These are phyloP conservation scores for Autographa gamma DNA, from an alignment of 2,888 invertebrate genomes.

Conservation along the genomic window DNA sequence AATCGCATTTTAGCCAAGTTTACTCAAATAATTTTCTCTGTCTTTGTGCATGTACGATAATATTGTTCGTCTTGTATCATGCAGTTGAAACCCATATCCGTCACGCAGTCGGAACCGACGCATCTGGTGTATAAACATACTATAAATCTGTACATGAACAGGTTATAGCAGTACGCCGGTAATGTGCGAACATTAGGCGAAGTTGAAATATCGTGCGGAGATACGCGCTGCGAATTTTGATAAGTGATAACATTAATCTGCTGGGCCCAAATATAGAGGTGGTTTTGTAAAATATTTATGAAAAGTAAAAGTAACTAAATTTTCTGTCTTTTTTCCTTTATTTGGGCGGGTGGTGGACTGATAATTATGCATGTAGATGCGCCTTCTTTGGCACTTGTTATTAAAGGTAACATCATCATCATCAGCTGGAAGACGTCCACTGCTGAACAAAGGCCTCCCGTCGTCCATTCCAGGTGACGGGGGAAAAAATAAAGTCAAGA, in stretches of 20 bases:
- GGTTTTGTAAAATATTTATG: neutral
- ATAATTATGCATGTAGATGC: too few species aligned
- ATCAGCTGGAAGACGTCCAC: too few species aligned
- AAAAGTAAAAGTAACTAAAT: too few species aligned
- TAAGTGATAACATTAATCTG: conserved; percentile 40
- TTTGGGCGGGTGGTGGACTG: too few species aligned
- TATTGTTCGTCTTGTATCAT: neutral
- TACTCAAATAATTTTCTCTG: too few species aligned
- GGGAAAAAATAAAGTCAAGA: too few species aligned
- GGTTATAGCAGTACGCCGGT: conserved; percentile 35
- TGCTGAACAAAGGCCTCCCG: too few species aligned
- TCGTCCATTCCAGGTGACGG: too few species aligned
- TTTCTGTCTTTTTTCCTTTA: too few species aligned
- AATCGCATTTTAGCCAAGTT: too few species aligned
- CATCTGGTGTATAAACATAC: neutral
- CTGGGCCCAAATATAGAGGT: conserved; percentile 6
- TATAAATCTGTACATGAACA: conserved; percentile 9
- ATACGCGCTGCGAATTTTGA: conserved; percentile 26
- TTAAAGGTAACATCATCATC: too few species aligned
- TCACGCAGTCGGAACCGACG: neutral
- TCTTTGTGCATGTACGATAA: neutral
- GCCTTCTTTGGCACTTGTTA: too few species aligned
- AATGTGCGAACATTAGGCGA: conserved; percentile 49
- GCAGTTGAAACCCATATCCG: neutral
- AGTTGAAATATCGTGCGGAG: conserved; percentile 37